Percentiles rank a stretch among this genome's conserved stretches.
Conservation (phyloP, 2,888 invertebrate species). For the Dusona sp. region DNA sequence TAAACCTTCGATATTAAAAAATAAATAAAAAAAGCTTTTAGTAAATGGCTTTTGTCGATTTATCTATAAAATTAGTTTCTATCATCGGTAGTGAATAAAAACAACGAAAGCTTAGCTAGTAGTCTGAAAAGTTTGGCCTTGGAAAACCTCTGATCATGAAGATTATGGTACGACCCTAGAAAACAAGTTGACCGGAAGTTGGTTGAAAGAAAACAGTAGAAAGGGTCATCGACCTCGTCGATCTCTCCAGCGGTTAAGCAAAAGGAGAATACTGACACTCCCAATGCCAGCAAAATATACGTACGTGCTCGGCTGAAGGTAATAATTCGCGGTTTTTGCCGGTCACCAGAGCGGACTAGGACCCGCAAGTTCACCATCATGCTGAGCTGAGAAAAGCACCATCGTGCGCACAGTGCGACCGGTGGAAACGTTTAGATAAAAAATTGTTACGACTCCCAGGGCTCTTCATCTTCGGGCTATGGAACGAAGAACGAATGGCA, state of each 20-base stretch:
- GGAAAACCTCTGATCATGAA: slow-evolving; percentile 10
- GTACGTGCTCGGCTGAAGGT: slow-evolving; percentile 63
- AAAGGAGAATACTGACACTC: slow-evolving; percentile 66
- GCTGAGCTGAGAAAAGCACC: slow-evolving; percentile 49
- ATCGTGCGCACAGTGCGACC: slow-evolving; percentile 68
- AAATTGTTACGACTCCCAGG: slow-evolving; percentile 75
- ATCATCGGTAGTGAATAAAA: background rate
- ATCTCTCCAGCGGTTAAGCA: slow-evolving; percentile 53
- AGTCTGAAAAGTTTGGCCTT: slow-evolving; percentile 52
- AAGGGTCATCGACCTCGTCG: slow-evolving; percentile 52
- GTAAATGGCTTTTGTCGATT: background rate
- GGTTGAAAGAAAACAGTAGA: slow-evolving; percentile 29
- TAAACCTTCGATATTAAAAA: background rate
- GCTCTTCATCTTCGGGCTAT: slow-evolving; percentile 76
- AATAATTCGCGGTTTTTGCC: slow-evolving; percentile 71
- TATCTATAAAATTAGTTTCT: background rate
- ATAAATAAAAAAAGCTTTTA: background rate
- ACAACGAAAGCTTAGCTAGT: background rate
- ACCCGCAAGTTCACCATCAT: slow-evolving; percentile 53
- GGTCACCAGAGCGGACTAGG: slow-evolving; percentile 62
- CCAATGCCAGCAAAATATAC: slow-evolving; percentile 59
- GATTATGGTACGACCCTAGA: background rate
- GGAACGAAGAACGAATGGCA: slow-evolving; percentile 76
- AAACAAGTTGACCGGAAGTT: slow-evolving; percentile 64
- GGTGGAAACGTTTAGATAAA: slow-evolving; percentile 76